Conservation (phyloP, 2,888 invertebrate species). For the Fabriciana adippe region DNA sequence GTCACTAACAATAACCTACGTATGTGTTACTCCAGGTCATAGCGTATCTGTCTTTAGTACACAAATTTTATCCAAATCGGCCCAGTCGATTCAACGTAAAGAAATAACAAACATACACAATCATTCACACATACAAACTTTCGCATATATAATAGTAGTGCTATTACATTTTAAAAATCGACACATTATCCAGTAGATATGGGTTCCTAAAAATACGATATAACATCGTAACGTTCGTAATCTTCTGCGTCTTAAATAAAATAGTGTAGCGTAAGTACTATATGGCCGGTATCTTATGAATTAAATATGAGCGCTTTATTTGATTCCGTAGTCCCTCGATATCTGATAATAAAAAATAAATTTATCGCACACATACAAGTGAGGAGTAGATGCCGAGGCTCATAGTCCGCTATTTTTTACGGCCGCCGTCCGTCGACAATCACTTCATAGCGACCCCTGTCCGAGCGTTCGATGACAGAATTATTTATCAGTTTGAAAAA, state of each 20-base stretch:
- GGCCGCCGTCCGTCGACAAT: slow-evolving; percentile 78
- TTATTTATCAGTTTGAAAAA: slow-evolving; percentile 84
- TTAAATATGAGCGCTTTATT: slow-evolving; percentile 83
- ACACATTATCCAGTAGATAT: not conserved
- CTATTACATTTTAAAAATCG: no score
- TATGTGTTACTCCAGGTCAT: not conserved
- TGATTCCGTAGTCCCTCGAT: slow-evolving; percentile 82
- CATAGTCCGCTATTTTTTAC: slow-evolving; percentile 80
- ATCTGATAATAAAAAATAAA: slow-evolving; percentile 83
- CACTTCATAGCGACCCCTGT: slow-evolving; percentile 82
- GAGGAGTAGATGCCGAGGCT: slow-evolving; percentile 58
- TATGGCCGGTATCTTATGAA: slow-evolving; percentile 82
- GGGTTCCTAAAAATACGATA: slow-evolving; percentile 5
- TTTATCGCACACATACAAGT: slow-evolving; percentile 75
- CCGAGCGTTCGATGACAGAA: slow-evolving; percentile 82
- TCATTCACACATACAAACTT: no score
- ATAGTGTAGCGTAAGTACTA: slow-evolving; percentile 75
- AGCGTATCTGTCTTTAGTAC: no score
- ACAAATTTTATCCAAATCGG: no score
- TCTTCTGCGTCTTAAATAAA: slow-evolving; percentile 80
- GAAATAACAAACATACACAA: no score
- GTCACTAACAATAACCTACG: not conserved
- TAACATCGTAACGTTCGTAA: slow-evolving; percentile 52
- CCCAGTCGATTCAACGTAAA: no score
- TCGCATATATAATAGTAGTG: no score